A percentile compares a stretch with the other conserved stretches of the same genome.
Conservation (phyloP, 2,113 vertebrate species). For the Anhinga rufa region DNA sequence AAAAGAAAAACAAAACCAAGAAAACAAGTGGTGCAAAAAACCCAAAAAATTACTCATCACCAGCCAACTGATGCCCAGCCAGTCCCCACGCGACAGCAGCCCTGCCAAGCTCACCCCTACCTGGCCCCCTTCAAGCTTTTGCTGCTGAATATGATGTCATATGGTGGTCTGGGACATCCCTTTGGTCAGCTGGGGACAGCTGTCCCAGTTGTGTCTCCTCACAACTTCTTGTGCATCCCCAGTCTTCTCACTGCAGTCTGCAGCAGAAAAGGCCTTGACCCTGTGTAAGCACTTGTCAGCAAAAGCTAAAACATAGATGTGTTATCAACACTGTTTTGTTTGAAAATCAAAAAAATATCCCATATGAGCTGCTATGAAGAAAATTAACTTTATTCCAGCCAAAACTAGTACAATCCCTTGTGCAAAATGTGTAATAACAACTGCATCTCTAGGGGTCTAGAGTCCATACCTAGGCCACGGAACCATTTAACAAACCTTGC, state of each 20-base stretch:
- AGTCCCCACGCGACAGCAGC: neutral
- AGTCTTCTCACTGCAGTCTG: rapidly evolving
- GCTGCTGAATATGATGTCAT: neutral
- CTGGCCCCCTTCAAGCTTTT: neutral
- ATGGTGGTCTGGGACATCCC: neutral
- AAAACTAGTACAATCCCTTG: neutral
- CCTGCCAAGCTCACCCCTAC: neutral
- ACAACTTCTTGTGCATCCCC: neutral
- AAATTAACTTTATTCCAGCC: neutral
- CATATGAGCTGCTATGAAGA: neutral
- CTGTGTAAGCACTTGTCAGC: neutral
- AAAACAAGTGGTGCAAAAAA: neutral
- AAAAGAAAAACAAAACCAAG: neutral
- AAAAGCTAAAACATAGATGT: neutral
- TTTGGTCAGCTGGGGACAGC: neutral
- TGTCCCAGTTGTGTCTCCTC: neutral
- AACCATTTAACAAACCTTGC: neutral
- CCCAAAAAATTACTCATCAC: neutral
- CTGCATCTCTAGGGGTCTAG: neutral
- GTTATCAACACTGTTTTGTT: neutral
- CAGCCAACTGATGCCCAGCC: neutral
- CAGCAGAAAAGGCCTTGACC: neutral
- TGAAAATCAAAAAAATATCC: neutral
- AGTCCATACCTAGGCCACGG: neutral
- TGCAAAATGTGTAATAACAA: neutral